phyloP scores from a whole-genome alignment of 1,140 invertebrate genomes.

The Drosophila tropicalis region DNA sequence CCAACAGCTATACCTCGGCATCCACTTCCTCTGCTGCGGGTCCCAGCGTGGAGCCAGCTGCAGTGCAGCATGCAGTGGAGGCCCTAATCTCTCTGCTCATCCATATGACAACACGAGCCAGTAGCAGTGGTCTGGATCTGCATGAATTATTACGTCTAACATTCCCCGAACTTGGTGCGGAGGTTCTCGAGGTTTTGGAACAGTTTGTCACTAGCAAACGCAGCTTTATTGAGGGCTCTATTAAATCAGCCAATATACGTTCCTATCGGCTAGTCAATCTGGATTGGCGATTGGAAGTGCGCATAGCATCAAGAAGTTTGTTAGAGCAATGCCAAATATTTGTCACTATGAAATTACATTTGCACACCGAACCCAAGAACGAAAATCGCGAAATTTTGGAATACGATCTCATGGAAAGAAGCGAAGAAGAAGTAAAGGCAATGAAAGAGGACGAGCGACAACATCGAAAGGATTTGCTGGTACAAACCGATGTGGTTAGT shows the following conservation, averaged over 20 bases:
- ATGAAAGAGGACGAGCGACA: slow-evolving; percentile 70
- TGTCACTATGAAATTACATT: slow-evolving; percentile 73
- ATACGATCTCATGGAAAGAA: slow-evolving; percentile 44
- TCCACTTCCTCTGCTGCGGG: neutral
- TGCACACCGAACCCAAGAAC: slow-evolving; percentile 77
- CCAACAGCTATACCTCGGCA: slow-evolving; percentile 49
- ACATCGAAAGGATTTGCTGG: slow-evolving; percentile 74
- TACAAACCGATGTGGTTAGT: slow-evolving; percentile 75
- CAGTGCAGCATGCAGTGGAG: slow-evolving; percentile 63
- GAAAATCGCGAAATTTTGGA: slow-evolving; percentile 72
- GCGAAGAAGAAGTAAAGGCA: slow-evolving; percentile 45
- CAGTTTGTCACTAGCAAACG: slow-evolving; percentile 76
- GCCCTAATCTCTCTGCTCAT: slow-evolving; percentile 74
- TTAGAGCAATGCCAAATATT: slow-evolving; percentile 62
- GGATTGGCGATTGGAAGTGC: slow-evolving; percentile 77
- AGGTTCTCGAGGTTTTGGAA: slow-evolving; percentile 63
- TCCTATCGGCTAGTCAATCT: slow-evolving; percentile 72
- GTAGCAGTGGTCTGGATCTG: slow-evolving; percentile 29
- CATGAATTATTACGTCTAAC: slow-evolving; percentile 37
- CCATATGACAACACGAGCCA: slow-evolving; percentile 61
- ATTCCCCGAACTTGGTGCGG: slow-evolving; percentile 53
- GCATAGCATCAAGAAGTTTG: slow-evolving; percentile 63
- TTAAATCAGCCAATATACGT: slow-evolving; percentile 77
- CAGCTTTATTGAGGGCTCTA: slow-evolving; percentile 75
- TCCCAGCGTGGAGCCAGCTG: slow-evolving; percentile 16